These are phyloP conservation scores for Pseudococcus viburni DNA, from an alignment of 2,888 invertebrate genomes.

Conservation along the genomic window DNA sequence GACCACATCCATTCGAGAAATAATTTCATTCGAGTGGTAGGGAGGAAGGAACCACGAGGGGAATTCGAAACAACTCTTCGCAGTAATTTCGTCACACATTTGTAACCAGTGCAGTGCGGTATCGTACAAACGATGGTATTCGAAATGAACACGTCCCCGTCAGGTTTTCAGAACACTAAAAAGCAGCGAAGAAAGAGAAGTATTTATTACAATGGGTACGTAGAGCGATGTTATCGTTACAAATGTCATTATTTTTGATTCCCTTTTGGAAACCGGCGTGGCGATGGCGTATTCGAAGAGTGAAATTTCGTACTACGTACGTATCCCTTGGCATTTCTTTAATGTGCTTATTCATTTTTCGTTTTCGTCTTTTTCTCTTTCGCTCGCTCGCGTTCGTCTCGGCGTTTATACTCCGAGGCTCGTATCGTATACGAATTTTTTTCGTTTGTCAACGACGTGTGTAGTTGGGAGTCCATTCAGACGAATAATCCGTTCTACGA, in stretches of 20 bases:
- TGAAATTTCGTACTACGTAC: slow-evolving; percentile 9
- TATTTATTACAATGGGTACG: slow-evolving; percentile 35
- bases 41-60: too few species aligned
- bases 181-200: neutral
- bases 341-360: slow-evolving; percentile 47
- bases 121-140: neutral
- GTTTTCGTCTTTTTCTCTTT: neutral
- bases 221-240: slow-evolving; percentile 45
- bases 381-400: neutral
- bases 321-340: slow-evolving; percentile 38
- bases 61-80: neutral
- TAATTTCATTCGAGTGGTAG: too few species aligned
- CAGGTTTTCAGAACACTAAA: neutral
- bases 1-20: too few species aligned
- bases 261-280: slow-evolving; percentile 24
- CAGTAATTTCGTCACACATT: neutral
- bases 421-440: neutral
- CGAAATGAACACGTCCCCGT: neutral
- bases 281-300: slow-evolving; percentile 2
- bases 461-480: slow-evolving; percentile 22
- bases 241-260: slow-evolving; percentile 48
- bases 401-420: neutral
- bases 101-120: neutral
- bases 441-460: slow-evolving; percentile 24
- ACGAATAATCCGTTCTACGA: slow-evolving; percentile 23